Base-by-base conservation (phyloP, 2,797 vertebrate genomes). In the Pogoniulus pusillus region DNA sequence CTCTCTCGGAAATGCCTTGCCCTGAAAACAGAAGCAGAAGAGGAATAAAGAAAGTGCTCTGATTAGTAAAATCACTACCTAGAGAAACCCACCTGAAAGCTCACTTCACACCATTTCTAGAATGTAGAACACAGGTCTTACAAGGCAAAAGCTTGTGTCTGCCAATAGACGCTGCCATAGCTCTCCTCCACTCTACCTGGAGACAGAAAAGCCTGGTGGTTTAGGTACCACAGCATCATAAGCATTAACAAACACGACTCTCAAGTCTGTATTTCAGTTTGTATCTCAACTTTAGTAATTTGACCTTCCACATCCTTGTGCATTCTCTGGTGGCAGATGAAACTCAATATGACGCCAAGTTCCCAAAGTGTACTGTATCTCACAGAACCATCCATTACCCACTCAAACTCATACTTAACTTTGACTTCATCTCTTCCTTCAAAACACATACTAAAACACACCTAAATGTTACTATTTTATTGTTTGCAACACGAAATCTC, bases 1-100 rank as follows among this genome's bases (percentile, higher is more conserved):
- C 99, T 99, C 94, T 98, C 98, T 97, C 98, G 99, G 96, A 99
- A 99, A 97, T 99, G 98, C 93, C 99, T 98, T 79, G 97, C 97
- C 96, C 99, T 99, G 97, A 82, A 94, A 93, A 95, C 85, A 88
- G 82, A 92, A 96, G 55, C 82, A 92, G 82, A 85, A 87, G 49
- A 68, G 32, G 68, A 74, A 79, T 73, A 87, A 91, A 87, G 84
- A 90, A 95, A 94, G 78, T 76, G 47, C 32, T 82, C 59, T 27
- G 60, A 85, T 92, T 94, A 94, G 55, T 94, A 89, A 95, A 94
- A 84, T 60, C 70, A 71, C n/a, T 85, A 91, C 71, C 68, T 65
- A 85, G 65, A 89, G 73, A 89, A 77, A 90, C 15, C 30, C 34
- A 93, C 71, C 71, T 1, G 26, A 94, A 96, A 94, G 82, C 83